phyloP scores from a whole-genome alignment of 2,797 vertebrate species.

The Spinibarbus caldwelli region DNA sequence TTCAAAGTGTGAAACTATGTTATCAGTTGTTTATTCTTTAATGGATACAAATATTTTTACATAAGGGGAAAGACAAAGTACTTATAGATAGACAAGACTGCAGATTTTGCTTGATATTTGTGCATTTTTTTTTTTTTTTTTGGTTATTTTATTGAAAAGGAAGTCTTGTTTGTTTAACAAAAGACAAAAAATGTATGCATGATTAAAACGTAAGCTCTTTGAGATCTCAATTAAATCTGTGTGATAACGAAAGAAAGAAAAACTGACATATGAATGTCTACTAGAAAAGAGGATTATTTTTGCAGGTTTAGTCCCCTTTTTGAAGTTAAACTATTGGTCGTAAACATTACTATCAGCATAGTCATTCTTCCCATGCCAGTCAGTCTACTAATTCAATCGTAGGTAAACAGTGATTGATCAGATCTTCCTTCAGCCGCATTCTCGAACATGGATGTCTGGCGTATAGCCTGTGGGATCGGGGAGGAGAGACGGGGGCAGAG shows the following conservation, averaged over 20 bases:
- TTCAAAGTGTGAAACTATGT: constrained; percentile 12
- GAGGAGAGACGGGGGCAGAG: constrained; percentile 55
- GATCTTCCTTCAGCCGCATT: constrained; percentile 44
- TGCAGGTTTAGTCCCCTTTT: neutral
- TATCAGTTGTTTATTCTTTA: constrained; percentile 2
- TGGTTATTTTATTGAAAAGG: neutral
- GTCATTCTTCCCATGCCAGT: constrained; percentile 38
- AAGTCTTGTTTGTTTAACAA: neutral
- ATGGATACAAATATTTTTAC: neutral
- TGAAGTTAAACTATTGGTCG: neutral
- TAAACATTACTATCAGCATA: neutral
- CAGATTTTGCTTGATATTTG: neutral
- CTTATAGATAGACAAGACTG: neutral
- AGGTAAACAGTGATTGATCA: constrained; percentile 45
- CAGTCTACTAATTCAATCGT: constrained; percentile 22
- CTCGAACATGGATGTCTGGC: constrained; percentile 32
- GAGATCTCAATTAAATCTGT: neutral
- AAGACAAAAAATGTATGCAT: neutral
- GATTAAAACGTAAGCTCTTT: neutral
- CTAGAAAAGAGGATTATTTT: neutral
- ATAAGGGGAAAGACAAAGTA: neutral
- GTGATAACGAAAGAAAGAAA: neutral
- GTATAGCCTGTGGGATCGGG: constrained; percentile 44
- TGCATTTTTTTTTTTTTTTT: neutral
- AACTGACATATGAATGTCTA: neutral